Conservation (phyloP, 2,113 vertebrate genomes). For the Xenus cinereus region DNA sequence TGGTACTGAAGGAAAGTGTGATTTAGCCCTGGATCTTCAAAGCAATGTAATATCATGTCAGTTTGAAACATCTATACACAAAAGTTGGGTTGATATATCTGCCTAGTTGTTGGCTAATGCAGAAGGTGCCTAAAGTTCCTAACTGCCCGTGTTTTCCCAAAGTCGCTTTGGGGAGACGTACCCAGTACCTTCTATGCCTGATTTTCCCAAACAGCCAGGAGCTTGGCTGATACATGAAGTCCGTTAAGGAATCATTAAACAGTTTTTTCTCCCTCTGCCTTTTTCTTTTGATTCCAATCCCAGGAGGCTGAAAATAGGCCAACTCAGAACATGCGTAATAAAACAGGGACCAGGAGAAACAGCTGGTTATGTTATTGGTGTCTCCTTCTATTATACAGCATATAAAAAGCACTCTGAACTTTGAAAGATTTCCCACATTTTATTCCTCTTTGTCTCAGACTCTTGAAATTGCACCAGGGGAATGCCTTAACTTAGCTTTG, state of each 20-base stretch:
- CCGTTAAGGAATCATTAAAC: background rate
- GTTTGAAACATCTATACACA: background rate
- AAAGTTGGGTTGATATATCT: background rate
- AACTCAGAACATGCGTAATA: background rate
- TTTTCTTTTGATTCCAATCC: background rate
- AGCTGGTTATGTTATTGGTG: background rate
- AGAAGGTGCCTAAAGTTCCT: background rate
- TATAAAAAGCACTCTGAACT: background rate
- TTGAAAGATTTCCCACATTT: background rate
- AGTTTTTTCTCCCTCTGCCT: background rate
- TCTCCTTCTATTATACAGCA: background rate
- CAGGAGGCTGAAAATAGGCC: background rate
- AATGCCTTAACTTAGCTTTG: background rate
- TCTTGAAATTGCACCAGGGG: background rate
- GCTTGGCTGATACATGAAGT: background rate
- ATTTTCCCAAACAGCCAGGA: background rate
- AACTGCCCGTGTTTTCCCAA: background rate
- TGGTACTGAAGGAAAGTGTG: background rate
- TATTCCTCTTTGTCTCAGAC: background rate
- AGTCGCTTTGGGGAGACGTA: background rate
- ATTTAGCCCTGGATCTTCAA: background rate
- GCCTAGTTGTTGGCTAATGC: background rate
- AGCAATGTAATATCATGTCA: background rate
- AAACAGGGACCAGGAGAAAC: background rate
- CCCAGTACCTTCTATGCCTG: fast-evolving